Conservation (phyloP, 2,888 invertebrate species). For the Apocheima hispidaria region DNA sequence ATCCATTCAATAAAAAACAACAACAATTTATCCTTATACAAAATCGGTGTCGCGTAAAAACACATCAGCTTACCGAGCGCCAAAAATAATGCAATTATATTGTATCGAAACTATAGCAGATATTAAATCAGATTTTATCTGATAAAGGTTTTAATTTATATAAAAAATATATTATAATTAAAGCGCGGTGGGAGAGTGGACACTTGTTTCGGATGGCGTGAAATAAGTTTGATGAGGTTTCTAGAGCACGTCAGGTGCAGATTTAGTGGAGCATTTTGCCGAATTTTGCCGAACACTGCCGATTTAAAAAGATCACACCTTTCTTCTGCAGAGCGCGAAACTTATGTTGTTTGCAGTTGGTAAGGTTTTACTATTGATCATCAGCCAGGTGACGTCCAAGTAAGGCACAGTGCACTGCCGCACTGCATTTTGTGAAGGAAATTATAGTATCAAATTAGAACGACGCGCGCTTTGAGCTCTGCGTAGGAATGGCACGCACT, state of each 20-base stretch:
- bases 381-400: no score
- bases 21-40: slow-evolving; percentile 62
- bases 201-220: slow-evolving; percentile 62
- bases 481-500: no score
- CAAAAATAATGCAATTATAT: slow-evolving; percentile 65
- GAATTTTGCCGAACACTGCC: no score
- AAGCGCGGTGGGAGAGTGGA: slow-evolving; percentile 68
- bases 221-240: slow-evolving; percentile 33
- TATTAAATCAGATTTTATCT: slow-evolving; percentile 78
- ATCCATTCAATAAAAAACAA: slow-evolving; percentile 40
- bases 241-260: not conserved
- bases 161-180: slow-evolving; percentile 52
- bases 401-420: no score
- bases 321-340: no score
- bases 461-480: no score
- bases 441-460: no score
- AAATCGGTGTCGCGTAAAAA: slow-evolving; percentile 66
- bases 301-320: not conserved
- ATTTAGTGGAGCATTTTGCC: no score
- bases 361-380: no score
- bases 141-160: slow-evolving; percentile 81
- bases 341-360: no score
- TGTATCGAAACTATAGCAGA: slow-evolving; percentile 67
- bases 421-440: no score
- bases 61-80: slow-evolving; percentile 73